Percentiles rank a stretch among this genome's conserved stretches.
These are phyloP conservation scores for Psylliodes chrysocephalus DNA, from an alignment of 2,888 invertebrate species.

Conservation along the genomic window DNA sequence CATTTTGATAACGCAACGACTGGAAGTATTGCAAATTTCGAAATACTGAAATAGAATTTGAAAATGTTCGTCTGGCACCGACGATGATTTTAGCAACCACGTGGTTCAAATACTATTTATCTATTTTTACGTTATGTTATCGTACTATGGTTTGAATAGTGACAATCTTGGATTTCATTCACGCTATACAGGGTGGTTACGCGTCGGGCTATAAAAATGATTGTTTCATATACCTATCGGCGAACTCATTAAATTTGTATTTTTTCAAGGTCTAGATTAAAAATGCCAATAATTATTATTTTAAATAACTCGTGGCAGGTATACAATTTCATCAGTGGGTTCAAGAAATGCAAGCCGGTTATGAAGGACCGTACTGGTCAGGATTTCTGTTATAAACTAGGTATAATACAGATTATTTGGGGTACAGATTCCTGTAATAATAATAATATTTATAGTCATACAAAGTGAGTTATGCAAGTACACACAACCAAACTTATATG, in stretches of 20 bases:
- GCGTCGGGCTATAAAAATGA: not conserved
- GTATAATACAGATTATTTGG: too few relatives aligned
- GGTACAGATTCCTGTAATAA: too few relatives aligned
- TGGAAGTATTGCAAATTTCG: not conserved
- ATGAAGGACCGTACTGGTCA: too few relatives aligned
- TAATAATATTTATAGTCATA: too few relatives aligned
- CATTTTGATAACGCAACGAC: too few relatives aligned
- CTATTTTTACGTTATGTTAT: constrained; percentile 16
- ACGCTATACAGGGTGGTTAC: too few relatives aligned
- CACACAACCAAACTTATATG: too few relatives aligned
- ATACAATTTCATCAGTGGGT: not conserved
- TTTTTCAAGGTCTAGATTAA: not conserved
- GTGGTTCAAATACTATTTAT: not conserved
- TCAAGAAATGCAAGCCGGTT: not conserved
- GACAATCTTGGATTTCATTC: too few relatives aligned
- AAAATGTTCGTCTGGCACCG: constrained; percentile 1
- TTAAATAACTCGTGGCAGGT: not conserved
- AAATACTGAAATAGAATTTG: not conserved
- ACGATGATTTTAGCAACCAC: not conserved
- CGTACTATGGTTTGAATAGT: too few relatives aligned
- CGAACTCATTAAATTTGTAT: too few relatives aligned
- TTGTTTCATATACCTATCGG: not conserved
- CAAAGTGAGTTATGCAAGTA: too few relatives aligned
- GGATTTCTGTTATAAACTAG: too few relatives aligned
- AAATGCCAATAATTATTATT: not conserved